Base-by-base conservation (phyloP, 2,888 invertebrate genomes). In the Argyresthia albistria region DNA sequence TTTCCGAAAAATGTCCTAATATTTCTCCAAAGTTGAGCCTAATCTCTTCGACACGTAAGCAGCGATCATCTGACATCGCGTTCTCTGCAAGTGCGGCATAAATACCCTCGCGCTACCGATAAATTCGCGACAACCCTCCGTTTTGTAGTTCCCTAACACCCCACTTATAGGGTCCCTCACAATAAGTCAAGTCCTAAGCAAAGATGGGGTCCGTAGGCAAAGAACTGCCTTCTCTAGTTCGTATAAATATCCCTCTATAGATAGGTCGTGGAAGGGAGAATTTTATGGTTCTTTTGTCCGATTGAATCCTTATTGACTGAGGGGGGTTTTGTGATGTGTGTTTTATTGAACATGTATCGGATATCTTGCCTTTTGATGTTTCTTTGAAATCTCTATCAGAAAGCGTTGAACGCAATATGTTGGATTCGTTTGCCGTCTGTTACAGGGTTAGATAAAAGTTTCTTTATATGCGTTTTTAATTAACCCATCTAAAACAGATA, bases 101-200 rank as follows among this genome's bases (percentile, higher is more conserved):
- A 77, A 72, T 74, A 70, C 73, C 57, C 66, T 61, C 64, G 62
- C 62, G 67, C 69, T 60, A 64, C 56, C 75, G 70, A 79, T 79
- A 79, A 75, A 79, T 76, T 75, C 65, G 65, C 67, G 64, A 67
- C 70, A 67, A 69, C 76, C 76, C 75, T 66, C 61, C 66, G 66
- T 70, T 70, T 72, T 71, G 70, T 66, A 64, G 58, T 54, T 51
- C 46, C 35, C 15, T 48, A 59, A 58, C 63, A 60, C 65, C 67
- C 63, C 60, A 61, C 65, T 64, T 58, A 60, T 46, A 56, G 61
- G 63, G 67, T 59, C 63, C 64, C 62, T 56, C 65, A 69, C 73
- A 69, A 74, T 76, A 76, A 78, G 78, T 76, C 78, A 76, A 75
- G 77, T 65, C 65, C 69, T 70, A 61, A 69, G 69, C 67, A 73